These are phyloP conservation scores for Lutraria lutraria DNA, from an alignment of 2,888 invertebrate species.

Conservation along the genomic window DNA sequence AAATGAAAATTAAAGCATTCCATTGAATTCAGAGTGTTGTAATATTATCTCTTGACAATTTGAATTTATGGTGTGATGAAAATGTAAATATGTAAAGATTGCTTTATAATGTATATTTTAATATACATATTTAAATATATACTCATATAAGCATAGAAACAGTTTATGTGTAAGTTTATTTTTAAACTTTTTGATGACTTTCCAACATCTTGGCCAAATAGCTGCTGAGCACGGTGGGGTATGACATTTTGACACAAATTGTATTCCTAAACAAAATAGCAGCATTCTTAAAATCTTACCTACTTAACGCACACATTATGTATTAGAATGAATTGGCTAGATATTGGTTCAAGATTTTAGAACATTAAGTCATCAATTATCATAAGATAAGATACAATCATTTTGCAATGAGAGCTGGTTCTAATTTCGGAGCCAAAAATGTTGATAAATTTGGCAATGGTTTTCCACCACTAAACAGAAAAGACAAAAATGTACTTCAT, in stretches of 20 bases:
- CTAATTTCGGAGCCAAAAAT: conserved; percentile 31
- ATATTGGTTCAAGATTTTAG: not conserved
- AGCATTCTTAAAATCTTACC: conserved; percentile 6
- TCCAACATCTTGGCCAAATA: not conserved
- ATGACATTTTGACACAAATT: not conserved
- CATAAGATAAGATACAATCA: not conserved
- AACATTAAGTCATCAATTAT: not conserved
- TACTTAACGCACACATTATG: conserved; percentile 14
- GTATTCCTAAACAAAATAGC: not conserved
- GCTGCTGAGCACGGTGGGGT: not conserved
- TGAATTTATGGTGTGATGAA: not conserved
- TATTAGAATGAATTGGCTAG: not conserved
- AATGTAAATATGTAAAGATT: not conserved
- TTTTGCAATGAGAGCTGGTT: not conserved
- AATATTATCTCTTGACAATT: not conserved
- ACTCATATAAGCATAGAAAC: conserved; percentile 13
- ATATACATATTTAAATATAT: conserved; percentile 15
- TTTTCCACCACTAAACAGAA: conserved; percentile 46
- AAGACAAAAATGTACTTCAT: conserved; percentile 22
- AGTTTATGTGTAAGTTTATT: not conserved
- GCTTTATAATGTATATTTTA: conserved; percentile 14
- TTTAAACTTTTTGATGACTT: conserved; percentile 25
- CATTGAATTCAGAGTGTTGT: not conserved
- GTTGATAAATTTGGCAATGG: conserved; percentile 38
- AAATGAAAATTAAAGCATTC: not conserved